A percentile compares a stretch with the other conserved stretches of the same genome.
These are phyloP conservation scores for Hydropsyche betteni DNA, from an alignment of 2,888 invertebrate genomes.

Conservation along the genomic window DNA sequence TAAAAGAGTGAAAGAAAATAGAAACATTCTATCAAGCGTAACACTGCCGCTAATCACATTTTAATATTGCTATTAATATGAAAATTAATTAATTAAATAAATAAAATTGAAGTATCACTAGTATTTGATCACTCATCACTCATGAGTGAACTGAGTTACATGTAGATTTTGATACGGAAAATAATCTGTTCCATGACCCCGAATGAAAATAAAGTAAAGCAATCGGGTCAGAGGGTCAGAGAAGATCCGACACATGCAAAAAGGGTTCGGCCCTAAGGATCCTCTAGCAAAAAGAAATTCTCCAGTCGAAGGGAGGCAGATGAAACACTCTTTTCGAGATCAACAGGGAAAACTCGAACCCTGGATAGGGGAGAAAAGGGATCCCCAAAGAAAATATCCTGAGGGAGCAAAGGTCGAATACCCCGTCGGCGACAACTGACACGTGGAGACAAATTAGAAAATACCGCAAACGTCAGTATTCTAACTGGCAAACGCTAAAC, in stretches of 20 bases:
- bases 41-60: too few species aligned
- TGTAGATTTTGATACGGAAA: background rate
- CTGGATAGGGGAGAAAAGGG: background rate
- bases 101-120: too few species aligned
- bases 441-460: conserved; percentile 30
- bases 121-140: background rate
- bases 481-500: too few species aligned
- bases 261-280: conserved; percentile 24
- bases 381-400: conserved; percentile 26
- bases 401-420: conserved; percentile 24
- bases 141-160: background rate
- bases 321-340: conserved; percentile 16
- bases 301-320: background rate
- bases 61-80: too few species aligned
- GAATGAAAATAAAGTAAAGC: conserved; percentile 35
- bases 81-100: too few species aligned
- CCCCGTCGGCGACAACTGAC: conserved; percentile 14
- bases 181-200: conserved; percentile 31
- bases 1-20: too few species aligned
- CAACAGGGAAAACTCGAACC: background rate
- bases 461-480: background rate
- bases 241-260: conserved; percentile 27
- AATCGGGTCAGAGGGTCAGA: conserved; percentile 37
- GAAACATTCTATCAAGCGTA: too few species aligned
- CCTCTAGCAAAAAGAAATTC: background rate